Conservation (phyloP, 2,888 invertebrate genomes). For the Chalcis sispes region DNA sequence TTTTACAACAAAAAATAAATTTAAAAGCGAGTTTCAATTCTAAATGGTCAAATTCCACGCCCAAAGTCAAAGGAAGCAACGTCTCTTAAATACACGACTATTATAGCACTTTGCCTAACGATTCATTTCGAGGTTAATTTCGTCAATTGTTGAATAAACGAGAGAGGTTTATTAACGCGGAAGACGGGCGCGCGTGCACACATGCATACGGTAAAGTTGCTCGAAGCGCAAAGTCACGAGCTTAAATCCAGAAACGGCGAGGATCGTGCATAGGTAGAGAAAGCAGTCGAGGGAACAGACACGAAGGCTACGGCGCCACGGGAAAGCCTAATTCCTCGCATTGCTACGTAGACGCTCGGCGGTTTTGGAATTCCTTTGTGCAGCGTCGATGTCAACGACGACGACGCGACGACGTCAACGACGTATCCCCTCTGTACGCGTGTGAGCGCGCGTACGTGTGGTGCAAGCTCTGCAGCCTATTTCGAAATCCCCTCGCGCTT, state of each 20-base stretch:
- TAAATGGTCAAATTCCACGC: no score
- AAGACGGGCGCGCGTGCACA: no score
- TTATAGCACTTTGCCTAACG: no score
- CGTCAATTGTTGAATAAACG: not conserved
- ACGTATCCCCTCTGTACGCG: no score
- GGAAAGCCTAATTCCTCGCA: slow-evolving; percentile 35
- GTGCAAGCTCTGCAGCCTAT: no score
- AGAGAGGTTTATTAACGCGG: not conserved
- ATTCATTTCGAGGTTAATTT: not conserved
- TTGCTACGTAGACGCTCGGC: slow-evolving; percentile 30
- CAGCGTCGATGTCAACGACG: not conserved
- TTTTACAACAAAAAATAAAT: no score
- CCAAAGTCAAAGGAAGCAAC: no score
- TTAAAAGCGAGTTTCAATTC: no score
- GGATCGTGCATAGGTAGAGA: not conserved
- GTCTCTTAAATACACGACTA: no score
- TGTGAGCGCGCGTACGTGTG: not conserved
- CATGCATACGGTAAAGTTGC: not conserved
- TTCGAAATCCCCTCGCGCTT: no score
- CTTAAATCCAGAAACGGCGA: no score
- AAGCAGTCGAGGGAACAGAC: not conserved
- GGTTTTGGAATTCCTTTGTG: slow-evolving; percentile 48
- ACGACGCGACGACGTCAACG: not conserved
- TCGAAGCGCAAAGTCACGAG: not conserved
- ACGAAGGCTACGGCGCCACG: not conserved